Evolutionary conservation across 2,113 vertebrate genomes (phyloP), one percentile per base, ranked within the genome.

Genomic region (Bujurquina vittata): DNA sequence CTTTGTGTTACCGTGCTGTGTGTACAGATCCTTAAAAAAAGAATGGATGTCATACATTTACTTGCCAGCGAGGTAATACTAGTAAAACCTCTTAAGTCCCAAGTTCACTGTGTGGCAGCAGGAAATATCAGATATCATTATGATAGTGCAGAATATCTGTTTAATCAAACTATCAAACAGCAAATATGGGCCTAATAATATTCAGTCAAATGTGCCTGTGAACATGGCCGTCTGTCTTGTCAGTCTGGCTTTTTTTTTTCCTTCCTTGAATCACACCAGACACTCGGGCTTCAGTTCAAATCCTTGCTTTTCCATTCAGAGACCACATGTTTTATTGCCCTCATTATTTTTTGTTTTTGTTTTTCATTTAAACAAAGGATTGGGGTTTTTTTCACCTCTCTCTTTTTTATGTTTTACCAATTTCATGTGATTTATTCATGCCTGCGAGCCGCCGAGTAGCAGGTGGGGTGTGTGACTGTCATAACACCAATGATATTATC

Each of bases 381-480:
- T 60, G 58, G 23, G 63, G 75, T 78, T 31, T 23, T 77, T 78
- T 31, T 23, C 67, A 56, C 11, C 40, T 26, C 22, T 20, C 2
- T 67, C 11, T 35, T 52, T 10, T 20, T 59, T 85, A 85, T 72
- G 84, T 88, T 58, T 40, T 20, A 57, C 37, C 79, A 90, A 87
- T 93, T 84, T 85, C 49, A 82, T 83, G 74, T 95, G 91, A 95
- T 94, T 88, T 88, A 92, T 95, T 84, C 33, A 35, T 80, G 91
- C 93, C 91, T 80, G 57, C 65, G 18, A 91, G 93, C 90, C 60
- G 43, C 73, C n/a, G 86, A 91, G 92, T 87, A 92, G 87, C 93
- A 95, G 87, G 88, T 91, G 93, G 85, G 80, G 87, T 88, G 57
- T 84, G 89, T 88, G 89, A 77, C 79, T 84, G 80, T 91, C 75